Evolutionary conservation across 2,888 invertebrate genomes (phyloP), one percentile per base, ranked within the genome.

Genomic region (Eupithecia inturbata): DNA sequence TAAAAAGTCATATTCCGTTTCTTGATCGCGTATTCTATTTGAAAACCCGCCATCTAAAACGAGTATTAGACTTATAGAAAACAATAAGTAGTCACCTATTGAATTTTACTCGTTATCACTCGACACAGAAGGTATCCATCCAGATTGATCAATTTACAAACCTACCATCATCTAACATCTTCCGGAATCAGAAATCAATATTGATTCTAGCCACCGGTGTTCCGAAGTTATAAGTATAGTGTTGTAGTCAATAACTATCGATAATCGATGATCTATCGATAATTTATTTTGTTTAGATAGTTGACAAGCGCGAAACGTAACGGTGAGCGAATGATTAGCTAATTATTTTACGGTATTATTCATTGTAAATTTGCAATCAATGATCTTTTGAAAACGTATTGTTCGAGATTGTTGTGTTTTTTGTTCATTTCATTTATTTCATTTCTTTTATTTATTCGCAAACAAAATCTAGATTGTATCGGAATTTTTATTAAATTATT

Each of bases 191-290:
- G 76, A 73, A 79, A 77, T 75, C 77, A 78, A 79, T 79, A 80
- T 77, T 80, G 75, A 72, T 71, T 77, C 72, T 74, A 74, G 79
- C 79, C 79, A 77, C 79, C 73, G 75, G 78, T 78, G 74, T 74
- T 80, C 31, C 69, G 69, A 77, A 28, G 66, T 57, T 74, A 49
- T 28, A 36, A 70, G 68, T 73, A 74, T 67, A 79, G 80, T 70
- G 80, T 76, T 77, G 79, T 60, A 22, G 22, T 26, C 33, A 57
- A 69, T 67, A 53, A 14, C 41, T 67, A 31, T 72, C 67, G 67
- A 70, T 69, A 53, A 12, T 62, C 49, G 63, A 71, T 69, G 64
- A 53, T 70, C 62, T 49, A 14, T 64, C 39, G 49, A 49, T 57
- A 57, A 57, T 57, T 57, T 57, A 22, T 57, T 57, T 57, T 57